Evolutionary conservation across 92 coral and sea anemone species (phyloP).

Genomic region (Palythoa grandis): DNA sequence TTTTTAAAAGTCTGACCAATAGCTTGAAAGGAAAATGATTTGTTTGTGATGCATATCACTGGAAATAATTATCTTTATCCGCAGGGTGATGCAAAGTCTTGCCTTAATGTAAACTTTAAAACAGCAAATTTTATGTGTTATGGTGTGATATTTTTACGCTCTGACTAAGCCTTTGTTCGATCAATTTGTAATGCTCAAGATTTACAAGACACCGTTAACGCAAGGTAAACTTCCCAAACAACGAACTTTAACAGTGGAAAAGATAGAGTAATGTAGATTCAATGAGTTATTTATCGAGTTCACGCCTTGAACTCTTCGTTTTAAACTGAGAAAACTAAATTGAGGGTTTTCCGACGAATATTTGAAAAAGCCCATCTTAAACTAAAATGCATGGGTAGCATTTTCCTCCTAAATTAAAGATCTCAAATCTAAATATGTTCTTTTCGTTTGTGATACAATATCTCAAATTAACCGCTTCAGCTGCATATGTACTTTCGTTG

Average conservation of each 20-base stretch:
- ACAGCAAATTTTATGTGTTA: neutral
- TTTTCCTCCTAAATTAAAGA: too few relatives aligned
- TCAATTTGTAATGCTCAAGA: neutral
- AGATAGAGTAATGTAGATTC: neutral
- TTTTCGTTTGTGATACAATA: too few relatives aligned
- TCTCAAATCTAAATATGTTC: too few relatives aligned
- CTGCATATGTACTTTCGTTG: too few relatives aligned
- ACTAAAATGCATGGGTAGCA: neutral
- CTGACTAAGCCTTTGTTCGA: neutral
- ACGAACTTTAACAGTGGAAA: neutral
- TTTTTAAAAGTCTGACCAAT: neutral
- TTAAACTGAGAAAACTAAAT: neutral
- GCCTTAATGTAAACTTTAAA: neutral
- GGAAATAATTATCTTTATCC: neutral
- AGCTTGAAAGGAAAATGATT: neutral
- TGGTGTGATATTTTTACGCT: neutral
- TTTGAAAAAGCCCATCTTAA: neutral
- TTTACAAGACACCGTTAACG: neutral
- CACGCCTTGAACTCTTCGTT: neutral
- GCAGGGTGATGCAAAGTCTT: neutral
- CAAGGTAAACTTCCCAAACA: neutral
- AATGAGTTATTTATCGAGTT: neutral
- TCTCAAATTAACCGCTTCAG: neutral
- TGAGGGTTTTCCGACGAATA: neutral
- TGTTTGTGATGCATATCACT: slow-evolving; percentile 8